A percentile compares a stretch with the other conserved stretches of the same genome.
phyloP scores from a whole-genome alignment of 2,888 invertebrate species.

The Panopea generosa region DNA sequence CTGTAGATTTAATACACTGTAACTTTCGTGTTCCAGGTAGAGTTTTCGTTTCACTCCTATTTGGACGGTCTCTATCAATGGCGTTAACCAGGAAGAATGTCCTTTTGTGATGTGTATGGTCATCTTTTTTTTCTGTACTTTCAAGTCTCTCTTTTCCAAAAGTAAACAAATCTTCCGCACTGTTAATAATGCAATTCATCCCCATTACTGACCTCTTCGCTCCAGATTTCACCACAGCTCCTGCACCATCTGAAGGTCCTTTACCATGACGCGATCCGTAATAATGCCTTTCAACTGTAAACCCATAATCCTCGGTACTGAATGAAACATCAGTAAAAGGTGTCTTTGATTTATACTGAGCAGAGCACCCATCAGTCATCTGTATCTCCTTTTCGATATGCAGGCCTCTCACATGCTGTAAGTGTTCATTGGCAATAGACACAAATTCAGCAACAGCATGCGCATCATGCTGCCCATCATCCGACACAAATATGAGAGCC shows the following conservation, averaged over 20 bases:
- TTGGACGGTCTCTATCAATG: too few species aligned
- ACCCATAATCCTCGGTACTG: not conserved
- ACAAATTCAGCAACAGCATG: slow-evolving; percentile 1
- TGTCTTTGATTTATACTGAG: not conserved
- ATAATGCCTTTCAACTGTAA: not conserved
- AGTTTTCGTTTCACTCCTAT: too few species aligned
- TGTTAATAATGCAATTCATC: not conserved
- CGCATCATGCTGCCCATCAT: not conserved
- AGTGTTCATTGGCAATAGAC: not conserved
- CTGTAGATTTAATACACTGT: too few species aligned
- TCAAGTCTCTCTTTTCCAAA: not conserved
- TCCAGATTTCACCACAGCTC: not conserved
- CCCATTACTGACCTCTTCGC: not conserved
- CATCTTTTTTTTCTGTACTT: not conserved
- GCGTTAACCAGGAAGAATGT: not conserved
- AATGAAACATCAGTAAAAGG: not conserved
- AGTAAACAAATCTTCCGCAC: not conserved
- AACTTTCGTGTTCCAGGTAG: too few species aligned
- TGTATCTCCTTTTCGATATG: not conserved
- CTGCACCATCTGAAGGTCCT: slow-evolving; percentile 6
- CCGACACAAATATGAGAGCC: not conserved
- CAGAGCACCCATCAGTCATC: not conserved
- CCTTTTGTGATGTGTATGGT: not conserved
- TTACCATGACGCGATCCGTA: not conserved
- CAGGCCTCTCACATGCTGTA: not conserved